Conservation (phyloP, 2,888 invertebrate species). For the Leptinotarsa rubiginosa region DNA sequence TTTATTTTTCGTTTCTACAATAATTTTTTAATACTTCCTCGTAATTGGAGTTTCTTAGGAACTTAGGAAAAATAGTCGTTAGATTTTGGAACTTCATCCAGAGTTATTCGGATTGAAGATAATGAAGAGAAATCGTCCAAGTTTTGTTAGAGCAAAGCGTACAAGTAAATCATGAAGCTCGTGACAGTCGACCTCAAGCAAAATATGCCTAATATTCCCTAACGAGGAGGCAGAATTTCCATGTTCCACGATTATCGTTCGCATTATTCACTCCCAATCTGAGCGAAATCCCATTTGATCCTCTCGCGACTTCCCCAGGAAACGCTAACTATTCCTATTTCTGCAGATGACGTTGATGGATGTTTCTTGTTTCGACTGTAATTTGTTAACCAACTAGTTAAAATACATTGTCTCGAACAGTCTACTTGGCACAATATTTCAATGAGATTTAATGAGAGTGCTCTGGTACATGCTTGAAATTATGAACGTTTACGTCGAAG, state of each 20-base stretch:
- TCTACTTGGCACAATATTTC: constrained; percentile 26
- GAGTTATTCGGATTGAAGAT: background rate
- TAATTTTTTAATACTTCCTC: too few relatives aligned
- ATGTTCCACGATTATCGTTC: constrained; percentile 26
- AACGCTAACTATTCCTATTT: constrained; percentile 41
- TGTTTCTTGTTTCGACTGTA: constrained; percentile 45
- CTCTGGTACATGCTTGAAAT: constrained; percentile 23
- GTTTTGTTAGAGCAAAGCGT: background rate
- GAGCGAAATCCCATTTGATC: constrained; percentile 13
- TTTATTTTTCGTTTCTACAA: too few relatives aligned
- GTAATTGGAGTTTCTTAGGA: too few relatives aligned
- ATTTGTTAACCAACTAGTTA: constrained; percentile 46
- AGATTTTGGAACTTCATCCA: background rate
- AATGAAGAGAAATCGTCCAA: background rate
- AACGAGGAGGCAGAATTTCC: constrained; percentile 23
- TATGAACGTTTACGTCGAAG: constrained; percentile 23
- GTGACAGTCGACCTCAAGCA: background rate
- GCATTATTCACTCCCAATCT: constrained; percentile 28
- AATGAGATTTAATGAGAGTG: constrained; percentile 30
- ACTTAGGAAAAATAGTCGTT: background rate
- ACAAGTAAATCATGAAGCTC: background rate
- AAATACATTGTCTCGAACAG: constrained; percentile 42
- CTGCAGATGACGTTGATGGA: constrained; percentile 50
- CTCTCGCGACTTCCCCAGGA: constrained; percentile 21
- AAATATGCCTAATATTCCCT: background rate